phyloP scores from a whole-genome alignment of 2,113 vertebrate genomes.

The Rostratula benghalensis region DNA sequence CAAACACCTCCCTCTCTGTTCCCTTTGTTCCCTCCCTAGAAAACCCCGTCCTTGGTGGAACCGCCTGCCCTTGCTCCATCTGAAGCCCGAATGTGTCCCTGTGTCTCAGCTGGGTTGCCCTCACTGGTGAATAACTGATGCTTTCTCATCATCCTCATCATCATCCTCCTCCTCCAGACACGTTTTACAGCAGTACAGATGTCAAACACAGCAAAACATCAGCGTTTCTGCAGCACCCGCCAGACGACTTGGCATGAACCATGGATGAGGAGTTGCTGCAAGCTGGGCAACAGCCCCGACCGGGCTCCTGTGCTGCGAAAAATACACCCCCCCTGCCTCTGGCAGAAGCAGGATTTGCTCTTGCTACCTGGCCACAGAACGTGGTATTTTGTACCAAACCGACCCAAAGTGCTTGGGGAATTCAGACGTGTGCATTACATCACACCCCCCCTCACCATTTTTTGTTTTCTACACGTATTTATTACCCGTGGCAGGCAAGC shows the following conservation, averaged over 20 bases:
- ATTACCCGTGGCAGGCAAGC: neutral
- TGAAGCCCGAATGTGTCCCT: accelerated
- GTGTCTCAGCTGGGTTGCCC: neutral
- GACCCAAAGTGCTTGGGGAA: accelerated
- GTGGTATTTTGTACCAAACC: neutral
- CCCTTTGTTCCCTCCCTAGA: neutral
- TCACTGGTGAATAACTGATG: neutral
- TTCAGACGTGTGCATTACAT: neutral
- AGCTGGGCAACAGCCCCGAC: neutral
- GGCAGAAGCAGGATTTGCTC: neutral
- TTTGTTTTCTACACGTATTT: neutral
- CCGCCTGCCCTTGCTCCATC: neutral
- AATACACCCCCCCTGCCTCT: neutral
- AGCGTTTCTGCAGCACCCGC: accelerated
- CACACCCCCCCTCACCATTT: neutral
- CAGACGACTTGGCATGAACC: neutral
- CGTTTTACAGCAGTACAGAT: neutral
- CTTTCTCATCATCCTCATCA: neutral
- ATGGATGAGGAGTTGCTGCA: neutral
- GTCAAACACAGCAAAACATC: neutral
- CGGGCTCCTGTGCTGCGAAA: neutral
- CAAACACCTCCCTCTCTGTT: neutral
- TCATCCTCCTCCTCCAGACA: neutral
- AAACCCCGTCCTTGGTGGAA: accelerated
- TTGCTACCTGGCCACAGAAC: too few species aligned